Evolutionary conservation across 2,888 invertebrate genomes (phyloP).

Genomic region (Drosophila prolongata): DNA sequence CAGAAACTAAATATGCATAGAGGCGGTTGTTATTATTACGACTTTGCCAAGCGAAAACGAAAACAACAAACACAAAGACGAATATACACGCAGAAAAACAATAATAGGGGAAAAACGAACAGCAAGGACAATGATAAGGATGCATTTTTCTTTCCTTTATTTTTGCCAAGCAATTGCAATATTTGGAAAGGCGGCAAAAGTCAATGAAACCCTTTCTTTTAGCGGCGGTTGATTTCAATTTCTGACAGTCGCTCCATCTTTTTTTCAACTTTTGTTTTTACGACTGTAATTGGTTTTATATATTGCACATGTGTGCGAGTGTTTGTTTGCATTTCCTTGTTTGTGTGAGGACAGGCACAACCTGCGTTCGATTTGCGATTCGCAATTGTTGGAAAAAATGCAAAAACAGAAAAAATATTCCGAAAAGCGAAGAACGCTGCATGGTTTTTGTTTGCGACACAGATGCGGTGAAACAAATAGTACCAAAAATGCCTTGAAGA

Average conservation of each 20-base stretch:
- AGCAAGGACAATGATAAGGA: slow-evolving; percentile 36
- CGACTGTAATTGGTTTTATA: slow-evolving; percentile 65
- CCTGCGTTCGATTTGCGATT: slow-evolving; percentile 66
- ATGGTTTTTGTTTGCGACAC: slow-evolving; percentile 1
- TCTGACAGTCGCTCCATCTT: slow-evolving; percentile 21
- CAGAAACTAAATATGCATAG: slow-evolving; percentile 73
- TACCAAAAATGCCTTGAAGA: background rate
- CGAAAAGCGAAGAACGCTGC: slow-evolving; percentile 15
- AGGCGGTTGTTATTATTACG: slow-evolving; percentile 62
- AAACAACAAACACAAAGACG: slow-evolving; percentile 4
- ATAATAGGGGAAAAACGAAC: slow-evolving; percentile 23
- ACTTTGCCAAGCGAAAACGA: slow-evolving; percentile 11
- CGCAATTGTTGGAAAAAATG: slow-evolving; percentile 64
- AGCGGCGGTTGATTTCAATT: slow-evolving; percentile 26
- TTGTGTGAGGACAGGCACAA: slow-evolving; percentile 46
- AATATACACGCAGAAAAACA: slow-evolving; percentile 7
- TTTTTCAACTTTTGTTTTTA: slow-evolving; percentile 51
- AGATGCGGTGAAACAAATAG: slow-evolving; percentile 4
- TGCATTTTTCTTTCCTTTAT: slow-evolving; percentile 1
- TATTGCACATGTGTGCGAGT: slow-evolving; percentile 26
- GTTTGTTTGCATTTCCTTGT: slow-evolving; percentile 35
- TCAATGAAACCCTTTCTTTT: slow-evolving; percentile 22
- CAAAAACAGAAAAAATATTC: slow-evolving; percentile 42
- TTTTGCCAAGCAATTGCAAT: slow-evolving; percentile 8
- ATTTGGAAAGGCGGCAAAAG: slow-evolving; percentile 27